These are phyloP conservation scores for Rhabdophis nuchalis DNA, from an alignment of 2,797 vertebrate genomes.

Conservation along the genomic window DNA sequence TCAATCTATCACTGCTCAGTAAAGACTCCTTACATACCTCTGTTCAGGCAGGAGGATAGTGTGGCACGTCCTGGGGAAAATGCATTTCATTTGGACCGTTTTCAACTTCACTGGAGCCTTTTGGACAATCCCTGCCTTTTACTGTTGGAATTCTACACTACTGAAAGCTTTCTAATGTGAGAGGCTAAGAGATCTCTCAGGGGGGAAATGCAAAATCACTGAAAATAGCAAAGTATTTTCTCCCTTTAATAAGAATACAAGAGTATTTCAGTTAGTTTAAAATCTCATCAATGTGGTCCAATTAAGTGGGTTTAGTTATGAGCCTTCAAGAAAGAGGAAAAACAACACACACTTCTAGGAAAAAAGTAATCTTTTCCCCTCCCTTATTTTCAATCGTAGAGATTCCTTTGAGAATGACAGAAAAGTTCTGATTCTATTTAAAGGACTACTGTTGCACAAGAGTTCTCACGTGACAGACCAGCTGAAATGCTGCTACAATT, in stretches of 20 bases:
- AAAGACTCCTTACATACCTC: no score
- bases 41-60: neutral
- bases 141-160: neutral
- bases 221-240: neutral
- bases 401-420: neutral
- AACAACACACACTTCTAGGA: neutral
- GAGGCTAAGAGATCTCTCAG: neutral
- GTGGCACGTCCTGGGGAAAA: neutral
- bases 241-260: neutral
- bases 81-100: neutral
- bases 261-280: neutral
- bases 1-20: neutral
- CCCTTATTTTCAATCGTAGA: neutral
- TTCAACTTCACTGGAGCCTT: neutral
- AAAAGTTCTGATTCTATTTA: conserved; percentile 4
- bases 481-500: neutral
- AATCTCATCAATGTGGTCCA: neutral
- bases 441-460: neutral
- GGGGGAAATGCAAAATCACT: neutral
- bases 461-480: neutral
- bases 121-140: neutral
- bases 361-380: neutral
- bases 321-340: neutral
- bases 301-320: neutral
- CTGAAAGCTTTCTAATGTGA: neutral